Evolutionary conservation across 2,113 vertebrate species (phyloP), one percentile per base, ranked within the genome.

Genomic region (Arenaria interpres): DNA sequence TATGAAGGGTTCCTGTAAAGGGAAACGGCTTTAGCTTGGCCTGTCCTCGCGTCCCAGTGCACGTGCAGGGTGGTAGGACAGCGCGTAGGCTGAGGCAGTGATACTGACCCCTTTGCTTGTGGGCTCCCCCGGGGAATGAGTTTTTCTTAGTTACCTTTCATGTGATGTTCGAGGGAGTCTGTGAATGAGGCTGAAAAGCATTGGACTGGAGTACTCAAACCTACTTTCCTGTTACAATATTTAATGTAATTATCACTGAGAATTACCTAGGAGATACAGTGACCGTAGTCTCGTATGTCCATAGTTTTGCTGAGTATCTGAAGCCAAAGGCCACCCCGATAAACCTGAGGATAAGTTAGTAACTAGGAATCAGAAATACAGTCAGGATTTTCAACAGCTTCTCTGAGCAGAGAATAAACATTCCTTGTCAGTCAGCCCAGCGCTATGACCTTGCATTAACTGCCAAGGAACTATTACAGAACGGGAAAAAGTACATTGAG

Each of bases 1-100:
- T n/a, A n/a, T n/a, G 30, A 51, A 63, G 43, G 41, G 46, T 66
- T 86, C 48, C 85, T 14, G 35, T 66, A 5, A 46, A 66, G 22
- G 28, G 27, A 25, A 62, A 1, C 24, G 7, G 1, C 37, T 37
- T 46, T 1, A 24, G 35, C 57, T 39, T 19, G 77, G 94, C 87
- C 62, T 53, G 57, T 20, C 10, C 3, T 76, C 21, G 3, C 0
- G 1, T 46, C 54, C 43, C 5, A 43, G 6, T 10, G 48, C 28
- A 1, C 0, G 3, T 12, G 24, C 41, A 6, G 64, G 16, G 5
- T 18, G 59, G 24, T 1, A 16, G 62, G 66, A 22, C n/a, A 6
- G 24, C 1, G 3, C 0, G 0, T 4, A 14, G 67, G n/a, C 5
- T 33, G 18, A 48, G 39, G 50, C 51, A 7, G 59, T 8, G 13